Evolutionary conservation across 2,113 vertebrate species (phyloP), one percentile per base, ranked within the genome.

Genomic region (Origma solitaria): DNA sequence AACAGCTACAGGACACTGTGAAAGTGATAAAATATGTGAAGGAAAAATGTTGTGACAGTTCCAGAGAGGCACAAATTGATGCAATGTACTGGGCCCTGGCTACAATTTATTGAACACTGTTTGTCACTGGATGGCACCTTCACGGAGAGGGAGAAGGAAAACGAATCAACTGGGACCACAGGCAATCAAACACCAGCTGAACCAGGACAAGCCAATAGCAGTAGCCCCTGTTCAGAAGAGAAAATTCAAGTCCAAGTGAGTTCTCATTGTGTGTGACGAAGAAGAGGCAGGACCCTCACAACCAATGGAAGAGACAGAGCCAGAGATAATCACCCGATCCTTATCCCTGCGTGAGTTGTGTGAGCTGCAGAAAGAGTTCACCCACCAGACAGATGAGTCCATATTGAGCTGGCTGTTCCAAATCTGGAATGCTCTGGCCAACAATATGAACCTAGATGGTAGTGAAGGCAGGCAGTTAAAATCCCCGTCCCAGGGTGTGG

Each of bases 381-480:
- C 8, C 22, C 1, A 1, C 22, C 42, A 38, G 42, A 25, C 10
- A 38, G 42, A 16, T 20, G n/a, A 37, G 51, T 68, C 42, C 22
- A 38, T 38, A 30, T 9, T 44, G 38, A 65, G 38, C 38, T 64
- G 38, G 25, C 49, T 53, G 38, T 3, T 53, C 49, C 13, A 56
- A 38, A 38, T 22, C 49, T 44, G 49, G 49, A 15, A 23, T 35
- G 25, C 38, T 49, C 28, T n/a, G n/a, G 38, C 38, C 37, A 53
- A 2, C 0, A 0, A 65, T 11, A 35, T 11, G 20, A 53, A 23
- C 19, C 15, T 35, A 22, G 19, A 27, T 18, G 31, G 24, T 8
- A 18, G 31, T 19, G 49, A 79, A 30, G 24, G 15, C 49, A 53
- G 38, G 60, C 15, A 65, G 35, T 28, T 30, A 17, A 6, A 24